A percentile compares a stretch with the other conserved stretches of the same genome.
phyloP scores from a whole-genome alignment of 2,888 invertebrate species.

The Drosophila kuntzei region DNA sequence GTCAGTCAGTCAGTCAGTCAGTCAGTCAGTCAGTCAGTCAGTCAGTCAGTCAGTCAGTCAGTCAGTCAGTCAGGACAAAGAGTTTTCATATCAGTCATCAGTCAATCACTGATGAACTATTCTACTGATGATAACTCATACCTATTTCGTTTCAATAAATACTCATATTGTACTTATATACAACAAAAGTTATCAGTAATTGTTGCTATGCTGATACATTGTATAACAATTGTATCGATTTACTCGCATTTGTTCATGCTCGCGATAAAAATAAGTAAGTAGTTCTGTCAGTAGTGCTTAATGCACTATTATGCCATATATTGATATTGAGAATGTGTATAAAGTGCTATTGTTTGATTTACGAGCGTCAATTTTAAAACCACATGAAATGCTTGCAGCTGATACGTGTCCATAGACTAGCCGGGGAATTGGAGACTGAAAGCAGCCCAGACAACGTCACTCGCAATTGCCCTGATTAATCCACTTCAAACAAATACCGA shows the following conservation, averaged over 20 bases:
- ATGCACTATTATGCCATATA: constrained; percentile 16
- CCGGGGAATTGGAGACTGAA: constrained; percentile 20
- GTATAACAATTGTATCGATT: neutral
- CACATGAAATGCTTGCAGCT: constrained; percentile 45
- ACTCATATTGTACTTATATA: neutral
- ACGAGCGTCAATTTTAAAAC: constrained; percentile 41
- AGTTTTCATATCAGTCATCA: too few species aligned
- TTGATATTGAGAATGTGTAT: constrained; percentile 2
- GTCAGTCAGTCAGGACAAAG: too few species aligned
- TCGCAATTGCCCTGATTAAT: constrained; percentile 66
- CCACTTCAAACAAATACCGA: constrained; percentile 60
- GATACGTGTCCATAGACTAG: constrained; percentile 54
- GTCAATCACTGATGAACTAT: too few species aligned
- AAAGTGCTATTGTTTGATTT: constrained; percentile 48
- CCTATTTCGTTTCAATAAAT: neutral
- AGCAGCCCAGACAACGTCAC: constrained; percentile 31
- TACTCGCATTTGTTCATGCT: neutral
- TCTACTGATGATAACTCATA: neutral
- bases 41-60: too few species aligned
- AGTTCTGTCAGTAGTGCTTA: constrained; percentile 26
- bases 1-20: too few species aligned
- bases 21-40: too few species aligned
- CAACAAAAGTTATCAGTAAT: constrained; percentile 16
- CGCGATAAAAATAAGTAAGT: constrained; percentile 18
- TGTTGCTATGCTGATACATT: constrained; percentile 34